Base-by-base conservation (phyloP, 2,113 vertebrate genomes). In the Hippopotamus amphibius region DNA sequence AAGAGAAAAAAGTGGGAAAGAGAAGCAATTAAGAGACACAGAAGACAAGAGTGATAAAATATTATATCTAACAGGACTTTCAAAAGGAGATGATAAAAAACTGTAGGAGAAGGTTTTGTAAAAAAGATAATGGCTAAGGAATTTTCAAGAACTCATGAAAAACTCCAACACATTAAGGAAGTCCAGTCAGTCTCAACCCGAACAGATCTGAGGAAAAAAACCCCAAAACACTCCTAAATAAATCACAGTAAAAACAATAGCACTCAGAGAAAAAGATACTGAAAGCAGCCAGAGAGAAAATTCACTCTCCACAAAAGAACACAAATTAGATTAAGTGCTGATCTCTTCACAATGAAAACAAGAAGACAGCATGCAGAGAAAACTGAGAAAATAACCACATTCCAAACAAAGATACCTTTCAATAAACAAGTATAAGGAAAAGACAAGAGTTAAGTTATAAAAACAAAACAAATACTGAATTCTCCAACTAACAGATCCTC, bases 141-240 rank as follows among this genome's bases (percentile, higher is more conserved):
- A 76, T 61, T 69, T 61, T 93, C 37, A 37, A 50, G 26, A 92
- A 68, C 48, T 43, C 66, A 96, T 74, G 33, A 94, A 96, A 87
- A 91, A 87, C 28, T 79, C 80, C 24, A 80, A 71, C 17, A 80
- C 9, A 90, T 37, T 72, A 28, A 81, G 19, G 37, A 96, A 86
- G 53, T 6, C 68, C 37, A 66, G 41, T 11, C 37, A 87, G 16
- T 57, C 48, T 92, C 48, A 66, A 57, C 15, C 21, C 24, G 15
- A 21, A 82, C 2, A 92, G 33, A 71, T 22, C 65, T 24, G 63
- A 77, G 76, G 63, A 19, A 71, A 71, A 37, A 53, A 69, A 86
- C 33, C 74, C 7, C 5, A 53, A 53, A 8, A 8, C 57, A 77
- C 2, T 59, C 19, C 46, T 57, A 77, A 93, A 84, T 15, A n/a